Conservation (phyloP, 2,113 vertebrate species). For the Halcyon senegalensis region DNA sequence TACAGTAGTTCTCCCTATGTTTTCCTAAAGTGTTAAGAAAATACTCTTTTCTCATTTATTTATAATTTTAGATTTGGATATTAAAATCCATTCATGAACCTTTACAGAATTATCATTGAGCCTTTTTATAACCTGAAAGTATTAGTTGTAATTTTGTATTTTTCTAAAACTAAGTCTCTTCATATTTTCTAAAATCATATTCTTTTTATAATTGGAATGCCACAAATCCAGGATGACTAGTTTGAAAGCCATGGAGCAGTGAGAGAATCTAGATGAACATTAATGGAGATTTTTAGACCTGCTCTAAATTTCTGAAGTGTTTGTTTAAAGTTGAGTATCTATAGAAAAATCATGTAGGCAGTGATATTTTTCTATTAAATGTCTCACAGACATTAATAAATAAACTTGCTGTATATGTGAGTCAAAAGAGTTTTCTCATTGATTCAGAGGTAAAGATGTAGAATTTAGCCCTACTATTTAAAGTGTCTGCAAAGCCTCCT, state of each 20-base stretch:
- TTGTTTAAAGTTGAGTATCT: background rate
- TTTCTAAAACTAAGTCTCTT: background rate
- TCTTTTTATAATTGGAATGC: background rate
- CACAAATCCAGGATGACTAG: background rate
- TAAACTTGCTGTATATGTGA: background rate
- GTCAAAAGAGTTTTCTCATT: background rate
- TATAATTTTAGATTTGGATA: background rate
- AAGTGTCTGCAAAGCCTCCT: background rate
- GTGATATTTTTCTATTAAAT: background rate
- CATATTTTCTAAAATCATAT: background rate
- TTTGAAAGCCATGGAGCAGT: background rate
- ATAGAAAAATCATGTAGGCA: background rate
- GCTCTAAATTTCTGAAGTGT: background rate
- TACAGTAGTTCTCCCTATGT: background rate
- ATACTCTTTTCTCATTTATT: background rate
- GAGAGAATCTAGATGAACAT: background rate
- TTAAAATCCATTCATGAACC: background rate
- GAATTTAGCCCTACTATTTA: background rate
- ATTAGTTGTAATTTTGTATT: background rate
- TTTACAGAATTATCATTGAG: background rate
- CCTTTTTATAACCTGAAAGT: background rate
- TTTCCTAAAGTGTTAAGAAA: background rate
- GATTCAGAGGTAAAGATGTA: background rate
- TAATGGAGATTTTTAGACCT: background rate
- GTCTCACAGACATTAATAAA: background rate